Conservation (phyloP, 2,113 vertebrate species). For the Colossoma macropomum region DNA sequence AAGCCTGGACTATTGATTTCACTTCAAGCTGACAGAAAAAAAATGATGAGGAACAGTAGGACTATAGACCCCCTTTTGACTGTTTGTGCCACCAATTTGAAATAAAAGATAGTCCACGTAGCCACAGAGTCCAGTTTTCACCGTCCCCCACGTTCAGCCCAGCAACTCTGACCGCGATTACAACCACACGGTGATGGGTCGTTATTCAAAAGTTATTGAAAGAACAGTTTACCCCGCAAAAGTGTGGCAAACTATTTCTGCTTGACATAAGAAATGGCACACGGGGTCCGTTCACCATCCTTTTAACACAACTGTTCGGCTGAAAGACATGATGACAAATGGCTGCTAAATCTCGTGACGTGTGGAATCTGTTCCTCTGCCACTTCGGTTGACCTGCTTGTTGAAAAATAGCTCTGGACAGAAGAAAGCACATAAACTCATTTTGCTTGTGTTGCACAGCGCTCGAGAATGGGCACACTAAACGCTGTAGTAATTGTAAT, state of each 20-base stretch:
- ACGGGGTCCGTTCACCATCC: background rate
- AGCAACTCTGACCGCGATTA: background rate
- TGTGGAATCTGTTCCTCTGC: background rate
- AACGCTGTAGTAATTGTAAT: conserved; percentile 7
- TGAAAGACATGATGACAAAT: conserved; percentile 1
- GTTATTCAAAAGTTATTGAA: background rate
- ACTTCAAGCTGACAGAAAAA: conserved; percentile 57
- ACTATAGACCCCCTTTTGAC: conserved; percentile 29
- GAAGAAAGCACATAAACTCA: background rate
- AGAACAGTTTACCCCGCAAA: background rate
- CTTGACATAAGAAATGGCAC: background rate
- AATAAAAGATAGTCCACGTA: conserved; percentile 12
- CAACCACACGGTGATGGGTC: background rate
- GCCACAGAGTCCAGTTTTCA: background rate
- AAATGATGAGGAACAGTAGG: conserved; percentile 49
- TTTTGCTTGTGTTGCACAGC: background rate
- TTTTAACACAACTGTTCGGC: conserved; percentile 12
- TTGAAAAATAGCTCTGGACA: background rate
- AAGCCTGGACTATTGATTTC: conserved; percentile 58
- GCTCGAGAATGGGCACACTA: background rate
- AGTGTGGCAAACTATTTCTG: background rate
- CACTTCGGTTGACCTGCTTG: background rate
- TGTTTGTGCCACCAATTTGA: conserved; percentile 39
- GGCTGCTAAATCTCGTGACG: background rate
- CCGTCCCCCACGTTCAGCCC: background rate